Base-by-base conservation (phyloP, 2,888 invertebrate genomes). In the Hypselothyrea guttata region DNA sequence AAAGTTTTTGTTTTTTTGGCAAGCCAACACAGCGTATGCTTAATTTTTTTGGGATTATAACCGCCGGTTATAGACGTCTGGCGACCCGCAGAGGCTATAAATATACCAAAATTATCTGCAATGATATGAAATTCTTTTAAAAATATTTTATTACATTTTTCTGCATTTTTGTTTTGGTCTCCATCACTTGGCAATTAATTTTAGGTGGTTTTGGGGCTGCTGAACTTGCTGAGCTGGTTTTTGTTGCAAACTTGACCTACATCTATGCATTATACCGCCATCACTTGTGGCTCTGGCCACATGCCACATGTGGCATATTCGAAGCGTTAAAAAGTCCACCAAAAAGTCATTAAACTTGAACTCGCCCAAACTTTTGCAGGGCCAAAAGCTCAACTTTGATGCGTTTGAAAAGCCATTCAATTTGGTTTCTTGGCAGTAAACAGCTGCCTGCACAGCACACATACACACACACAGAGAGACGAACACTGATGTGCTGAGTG, bases 61-160 rank as follows among this genome's bases (percentile, higher is more conserved):
- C 77, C 65, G 27, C 31, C 9, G 68, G 77, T 31, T 8, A 33
- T 18, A 78, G 78, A 77, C 73, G 75, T 75, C 73, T 75, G 62
- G 52, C 18, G 7, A 31, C 12, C 16, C 46, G n/a, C n/a, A n/a
- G n/a, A n/a, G n/a, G n/a, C n/a, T n/a, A n/a, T n/a, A n/a, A n/a
- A n/a, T n/a, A n/a, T n/a, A n/a, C n/a, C n/a, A n/a, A n/a, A n/a
- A n/a, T n/a, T n/a, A n/a, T n/a, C n/a, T n/a, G n/a, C n/a, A n/a
- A n/a, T n/a, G n/a, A n/a, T n/a, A n/a, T n/a, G n/a, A n/a, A n/a
- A n/a, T n/a, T n/a, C n/a, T n/a, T n/a, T n/a, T n/a, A n/a, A n/a
- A n/a, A n/a, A n/a, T n/a, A n/a, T n/a, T n/a, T n/a, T n/a, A n/a
- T n/a, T n/a, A n/a, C n/a, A n/a, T n/a, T n/a, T n/a, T n/a, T n/a